Evolutionary conservation across 2,888 invertebrate genomes (phyloP), one percentile per base, ranked within the genome.

Genomic region (Heliothis peltigera): DNA sequence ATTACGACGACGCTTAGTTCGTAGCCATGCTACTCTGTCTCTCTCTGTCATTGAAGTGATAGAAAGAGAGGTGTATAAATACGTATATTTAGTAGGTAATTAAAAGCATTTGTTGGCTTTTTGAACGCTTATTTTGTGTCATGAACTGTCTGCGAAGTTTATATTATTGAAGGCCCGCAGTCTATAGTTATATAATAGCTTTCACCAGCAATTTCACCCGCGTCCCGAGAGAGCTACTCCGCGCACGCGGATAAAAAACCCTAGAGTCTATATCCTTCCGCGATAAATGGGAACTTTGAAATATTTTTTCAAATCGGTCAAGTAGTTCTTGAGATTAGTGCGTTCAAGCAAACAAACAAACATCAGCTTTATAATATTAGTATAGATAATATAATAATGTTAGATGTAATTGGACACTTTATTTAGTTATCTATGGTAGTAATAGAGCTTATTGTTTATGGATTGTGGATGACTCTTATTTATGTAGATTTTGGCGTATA

Each of bases 41-140:
- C 63, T 61, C 52, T 63, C 39, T 52, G 18, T 64, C 60, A 55
- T 63, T 51, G 8, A 63, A 60, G 18, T 57, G 62, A 58, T 35
- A 61, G 54, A 75, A 52, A 51, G 62, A 47, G 62, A 63, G 21
- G 22, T 48, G 22, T 54, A 53, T 39, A 48, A 42, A 43, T 39
- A 59, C 59, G 21, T 65, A 60, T 72, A 59, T 55, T 49, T 59
- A 63, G 32, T n/a, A n/a, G n/a, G n/a, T 12, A 32, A 32, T 48
- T 43, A 12, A 22, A 53, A 52, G 0, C 17, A 19, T 46, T 60
- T 39, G 25, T 44, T 25, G 32, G 46, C 56, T 47, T 42, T 56
- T 63, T 55, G 39, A 57, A 52, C 47, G 44, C 47, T 47, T 15
- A 35, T n/a, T 35, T 18, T 15, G 39, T n/a, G 39, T 39, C 39